Evolutionary conservation across 1,140 invertebrate species (phyloP), one percentile per base, ranked within the genome.

Genomic region (Radopholus similis): DNA sequence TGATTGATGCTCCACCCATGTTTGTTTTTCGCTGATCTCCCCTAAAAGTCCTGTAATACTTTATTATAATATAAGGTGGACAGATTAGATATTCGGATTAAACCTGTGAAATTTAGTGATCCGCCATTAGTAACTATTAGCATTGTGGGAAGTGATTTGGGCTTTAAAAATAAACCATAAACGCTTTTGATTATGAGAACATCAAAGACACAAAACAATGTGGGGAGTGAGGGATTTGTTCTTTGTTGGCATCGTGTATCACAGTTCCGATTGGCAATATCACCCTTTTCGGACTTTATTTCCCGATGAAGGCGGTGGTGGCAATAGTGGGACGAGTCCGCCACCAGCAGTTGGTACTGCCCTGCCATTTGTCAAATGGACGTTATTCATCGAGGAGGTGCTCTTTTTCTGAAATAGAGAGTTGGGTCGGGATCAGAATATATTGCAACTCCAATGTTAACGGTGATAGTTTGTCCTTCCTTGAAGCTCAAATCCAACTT

Each of bases 401-500:
- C 63, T 35, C n/a, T 69, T 68, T 28, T 68, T 69, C 64, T 69
- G 0, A 37, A 74, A 72, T 47, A 11, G 15, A 4, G 4, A 2
- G 6, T 23, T n/a, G 44, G 44, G 6, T 8, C 15, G 26, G 44
- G 26, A 47, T 5, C 6, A 47, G 4, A 13, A 18, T n/a, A 49
- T 15, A 4, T 9, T 49, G 44, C 18, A 57, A 79, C 76, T 26
- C 81, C 78, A 56, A 81, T 68, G 65, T 81, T 83, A 32, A 81
- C 77, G n/a, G 78, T 82, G 58, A 81, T 81, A 0, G 78, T 81
- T 44, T 81, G 81, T 2, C 78, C 78, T 56, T 81, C 78, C 64
- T 83, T 78, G 66, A 81, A 81, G 44, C 79, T 64, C 21, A 81
- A 67, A 72, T 83, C 79, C 26, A 83, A 65, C n/a, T 49, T 66